Evolutionary conservation across 2,888 invertebrate genomes (phyloP).

Genomic region (Gymnoscelis rufifasciata): DNA sequence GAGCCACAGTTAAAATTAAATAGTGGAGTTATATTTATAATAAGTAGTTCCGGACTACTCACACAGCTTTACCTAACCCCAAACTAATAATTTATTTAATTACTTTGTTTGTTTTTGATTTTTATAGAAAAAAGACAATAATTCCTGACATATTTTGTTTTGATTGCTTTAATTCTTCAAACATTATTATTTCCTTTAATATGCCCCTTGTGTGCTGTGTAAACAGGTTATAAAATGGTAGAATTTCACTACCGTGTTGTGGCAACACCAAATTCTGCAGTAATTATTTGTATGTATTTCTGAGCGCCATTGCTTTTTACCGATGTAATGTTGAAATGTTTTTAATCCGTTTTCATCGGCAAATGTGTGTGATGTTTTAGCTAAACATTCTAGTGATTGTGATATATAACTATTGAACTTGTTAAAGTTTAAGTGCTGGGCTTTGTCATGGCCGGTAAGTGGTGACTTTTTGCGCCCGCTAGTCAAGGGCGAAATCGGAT

Average conservation of each 20-base stretch:
- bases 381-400: slow-evolving; percentile 74
- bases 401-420: slow-evolving; percentile 75
- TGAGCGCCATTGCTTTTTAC: slow-evolving; percentile 79
- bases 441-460: slow-evolving; percentile 91
- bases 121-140: too few relatives aligned
- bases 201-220: too few relatives aligned
- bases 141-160: too few relatives aligned
- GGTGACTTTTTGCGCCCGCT: slow-evolving; percentile 79
- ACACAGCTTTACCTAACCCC: too few relatives aligned
- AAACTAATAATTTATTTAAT: too few relatives aligned
- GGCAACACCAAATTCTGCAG: slow-evolving; percentile 69
- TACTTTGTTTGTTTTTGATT: too few relatives aligned
- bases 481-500: slow-evolving; percentile 79
- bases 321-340: slow-evolving; percentile 79
- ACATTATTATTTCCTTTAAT: too few relatives aligned
- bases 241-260: slow-evolving; percentile 34
- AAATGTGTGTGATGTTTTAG: slow-evolving; percentile 79
- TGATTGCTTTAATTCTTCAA: too few relatives aligned
- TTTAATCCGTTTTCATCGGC: slow-evolving; percentile 80
- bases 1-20: too few relatives aligned
- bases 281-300: slow-evolving; percentile 74
- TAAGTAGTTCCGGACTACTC: too few relatives aligned
- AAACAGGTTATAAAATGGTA: slow-evolving; percentile 30
- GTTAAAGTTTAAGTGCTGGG: slow-evolving; percentile 78
- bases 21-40: too few relatives aligned